phyloP scores from a whole-genome alignment of 1,140 invertebrate genomes.

The Lordiphosa collinella region DNA sequence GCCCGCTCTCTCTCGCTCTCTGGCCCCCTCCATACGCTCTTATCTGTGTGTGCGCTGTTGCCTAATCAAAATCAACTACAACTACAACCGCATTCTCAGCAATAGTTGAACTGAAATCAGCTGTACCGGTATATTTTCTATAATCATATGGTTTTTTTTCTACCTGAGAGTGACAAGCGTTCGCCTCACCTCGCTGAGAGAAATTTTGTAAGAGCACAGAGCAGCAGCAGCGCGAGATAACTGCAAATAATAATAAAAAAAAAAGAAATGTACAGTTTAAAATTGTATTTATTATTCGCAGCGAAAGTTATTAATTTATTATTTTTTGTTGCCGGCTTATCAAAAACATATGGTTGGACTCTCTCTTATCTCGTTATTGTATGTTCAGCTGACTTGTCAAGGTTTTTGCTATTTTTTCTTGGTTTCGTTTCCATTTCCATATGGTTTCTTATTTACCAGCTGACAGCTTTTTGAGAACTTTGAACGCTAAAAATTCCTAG shows the following conservation, averaged over 20 bases:
- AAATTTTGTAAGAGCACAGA: not conserved
- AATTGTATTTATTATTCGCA: not conserved
- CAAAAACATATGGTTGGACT: conserved; percentile 63
- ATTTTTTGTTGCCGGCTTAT: conserved; percentile 32
- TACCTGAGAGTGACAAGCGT: conserved; percentile 31
- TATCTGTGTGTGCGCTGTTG: conserved; percentile 35
- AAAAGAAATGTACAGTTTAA: conserved; percentile 56
- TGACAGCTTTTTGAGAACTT: too few species aligned
- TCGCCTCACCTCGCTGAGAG: conserved; percentile 8
- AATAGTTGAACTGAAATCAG: conserved; percentile 66
- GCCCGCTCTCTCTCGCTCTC: conserved; percentile 7
- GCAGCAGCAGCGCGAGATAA: conserved; percentile 6
- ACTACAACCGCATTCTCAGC: conserved; percentile 16
- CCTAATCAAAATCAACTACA: conserved; percentile 41
- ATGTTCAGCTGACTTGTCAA: conserved; percentile 29
- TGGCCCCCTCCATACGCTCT: conserved; percentile 22
- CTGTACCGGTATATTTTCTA: conserved; percentile 68
- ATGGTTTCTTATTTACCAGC: too few species aligned
- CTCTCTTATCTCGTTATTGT: conserved; percentile 33
- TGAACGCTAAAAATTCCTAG: too few species aligned
- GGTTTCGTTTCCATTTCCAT: too few species aligned
- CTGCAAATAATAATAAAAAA: conserved; percentile 1
- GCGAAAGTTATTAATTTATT: conserved; percentile 24
- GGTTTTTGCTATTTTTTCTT: conserved; percentile 4
- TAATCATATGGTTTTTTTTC: conserved; percentile 57